These are phyloP conservation scores for Stegophylla sp. DNA, from an alignment of 2,888 invertebrate species.

Conservation along the genomic window DNA sequence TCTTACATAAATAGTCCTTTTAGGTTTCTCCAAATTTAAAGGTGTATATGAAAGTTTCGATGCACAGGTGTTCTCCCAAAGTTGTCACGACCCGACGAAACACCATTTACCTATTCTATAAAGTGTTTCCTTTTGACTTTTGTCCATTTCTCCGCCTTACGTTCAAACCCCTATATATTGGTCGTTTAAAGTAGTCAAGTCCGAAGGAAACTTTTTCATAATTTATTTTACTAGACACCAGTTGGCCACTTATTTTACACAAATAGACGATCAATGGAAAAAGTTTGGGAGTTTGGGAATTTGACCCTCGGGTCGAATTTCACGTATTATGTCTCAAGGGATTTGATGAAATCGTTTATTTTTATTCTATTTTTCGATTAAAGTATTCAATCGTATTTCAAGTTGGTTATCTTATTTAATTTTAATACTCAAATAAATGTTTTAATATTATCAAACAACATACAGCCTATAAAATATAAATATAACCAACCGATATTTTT, in stretches of 20 bases:
- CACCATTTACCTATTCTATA: neutral
- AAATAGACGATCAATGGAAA: neutral
- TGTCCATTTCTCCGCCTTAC: neutral
- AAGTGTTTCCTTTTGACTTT: slow-evolving; percentile 27
- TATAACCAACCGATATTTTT: too few species aligned
- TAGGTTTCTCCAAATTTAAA: neutral
- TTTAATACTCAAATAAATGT: too few species aligned
- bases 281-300: slow-evolving; percentile 13
- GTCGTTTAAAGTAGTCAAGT: neutral
- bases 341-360: neutral
- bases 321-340: neutral
- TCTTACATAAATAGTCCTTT: neutral
- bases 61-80: slow-evolving; percentile 28
- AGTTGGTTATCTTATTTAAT: too few species aligned
- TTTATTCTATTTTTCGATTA: neutral
- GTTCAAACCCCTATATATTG: neutral
- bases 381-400: too few species aligned
- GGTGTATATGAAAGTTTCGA: neutral
- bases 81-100: neutral
- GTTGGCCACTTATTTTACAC: neutral
- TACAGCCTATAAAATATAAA: too few species aligned
- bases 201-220: neutral
- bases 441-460: too few species aligned
- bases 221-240: slow-evolving; percentile 6
- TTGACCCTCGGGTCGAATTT: neutral